Conservation (phyloP, 2,113 vertebrate genomes). For the Shinisaurus crocodilurus region DNA sequence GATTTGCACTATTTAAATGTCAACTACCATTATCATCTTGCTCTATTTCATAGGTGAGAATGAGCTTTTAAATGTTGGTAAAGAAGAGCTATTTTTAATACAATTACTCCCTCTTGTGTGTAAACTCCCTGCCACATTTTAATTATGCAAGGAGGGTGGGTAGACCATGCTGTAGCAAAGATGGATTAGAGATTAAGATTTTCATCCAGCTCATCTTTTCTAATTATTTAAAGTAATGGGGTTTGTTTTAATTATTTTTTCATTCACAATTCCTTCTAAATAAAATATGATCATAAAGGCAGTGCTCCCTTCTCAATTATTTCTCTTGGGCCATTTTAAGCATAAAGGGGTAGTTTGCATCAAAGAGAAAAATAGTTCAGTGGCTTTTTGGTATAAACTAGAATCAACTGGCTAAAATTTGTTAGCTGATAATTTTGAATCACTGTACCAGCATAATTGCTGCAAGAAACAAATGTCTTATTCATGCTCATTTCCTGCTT, state of each 20-base stretch:
- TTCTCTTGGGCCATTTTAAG: slow-evolving; percentile 34
- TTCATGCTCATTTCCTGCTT: not conserved
- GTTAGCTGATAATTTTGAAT: slow-evolving; percentile 15
- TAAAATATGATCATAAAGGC: slow-evolving; percentile 16
- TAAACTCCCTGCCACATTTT: slow-evolving; percentile 75
- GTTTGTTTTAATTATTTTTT: slow-evolving; percentile 44
- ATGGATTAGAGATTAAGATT: slow-evolving; percentile 58
- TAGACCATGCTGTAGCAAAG: slow-evolving; percentile 58
- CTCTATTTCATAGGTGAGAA: slow-evolving; percentile 71
- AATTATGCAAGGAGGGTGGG: slow-evolving; percentile 69
- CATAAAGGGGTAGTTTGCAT: not conserved
- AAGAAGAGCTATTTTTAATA: slow-evolving; percentile 73
- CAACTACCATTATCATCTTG: slow-evolving; percentile 59
- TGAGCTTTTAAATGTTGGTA: slow-evolving; percentile 69
- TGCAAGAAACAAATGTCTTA: not conserved
- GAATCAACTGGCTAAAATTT: slow-evolving; percentile 42
- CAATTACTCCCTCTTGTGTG: slow-evolving; percentile 71
- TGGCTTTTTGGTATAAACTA: slow-evolving; percentile 15
- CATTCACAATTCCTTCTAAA: slow-evolving; percentile 30
- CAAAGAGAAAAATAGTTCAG: slow-evolving; percentile 14
- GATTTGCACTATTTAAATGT: slow-evolving; percentile 48
- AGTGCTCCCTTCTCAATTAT: slow-evolving; percentile 1
- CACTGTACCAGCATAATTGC: slow-evolving; percentile 18
- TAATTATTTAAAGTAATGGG: slow-evolving; percentile 54
- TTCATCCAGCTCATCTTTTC: slow-evolving; percentile 52